Evolutionary conservation across 2,888 invertebrate species (phyloP).

Genomic region (Troglohyphantes excavatus): DNA sequence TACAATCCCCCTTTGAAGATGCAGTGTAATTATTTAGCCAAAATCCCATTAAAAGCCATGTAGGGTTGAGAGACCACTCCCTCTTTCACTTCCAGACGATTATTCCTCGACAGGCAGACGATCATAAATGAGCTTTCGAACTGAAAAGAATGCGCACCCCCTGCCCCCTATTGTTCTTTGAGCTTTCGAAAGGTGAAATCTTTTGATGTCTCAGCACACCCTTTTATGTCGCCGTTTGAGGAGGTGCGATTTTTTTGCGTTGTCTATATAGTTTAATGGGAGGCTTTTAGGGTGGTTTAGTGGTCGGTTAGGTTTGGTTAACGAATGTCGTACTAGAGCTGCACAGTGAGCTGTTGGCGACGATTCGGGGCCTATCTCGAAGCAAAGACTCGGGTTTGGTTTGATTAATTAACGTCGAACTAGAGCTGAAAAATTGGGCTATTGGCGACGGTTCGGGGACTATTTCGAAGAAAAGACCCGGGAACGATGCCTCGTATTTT

Average conservation of each 20-base stretch:
- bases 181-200: conserved; percentile 14
- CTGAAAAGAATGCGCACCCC: conserved; percentile 44
- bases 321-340: too few species aligned
- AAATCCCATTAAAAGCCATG: conserved; percentile 59
- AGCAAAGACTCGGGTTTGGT: too few species aligned
- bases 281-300: not conserved
- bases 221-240: not conserved
- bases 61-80: conserved; percentile 59
- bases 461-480: too few species aligned
- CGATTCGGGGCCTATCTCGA: too few species aligned
- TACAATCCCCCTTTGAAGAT: not conserved
- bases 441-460: too few species aligned
- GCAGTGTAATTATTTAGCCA: conserved; percentile 62
- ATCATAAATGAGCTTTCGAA: conserved; percentile 44
- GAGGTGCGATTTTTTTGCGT: not conserved
- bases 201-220: conserved; percentile 13
- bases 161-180: conserved; percentile 51
- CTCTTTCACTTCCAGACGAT: conserved; percentile 36
- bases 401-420: too few species aligned
- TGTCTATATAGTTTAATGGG: not conserved
- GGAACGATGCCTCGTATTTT: too few species aligned
- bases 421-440: too few species aligned
- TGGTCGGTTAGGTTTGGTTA: too few species aligned
- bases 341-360: too few species aligned
- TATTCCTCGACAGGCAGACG: conserved; percentile 21